phyloP scores from a whole-genome alignment of 2,888 invertebrate genomes.

The Epicampocera succincta region DNA sequence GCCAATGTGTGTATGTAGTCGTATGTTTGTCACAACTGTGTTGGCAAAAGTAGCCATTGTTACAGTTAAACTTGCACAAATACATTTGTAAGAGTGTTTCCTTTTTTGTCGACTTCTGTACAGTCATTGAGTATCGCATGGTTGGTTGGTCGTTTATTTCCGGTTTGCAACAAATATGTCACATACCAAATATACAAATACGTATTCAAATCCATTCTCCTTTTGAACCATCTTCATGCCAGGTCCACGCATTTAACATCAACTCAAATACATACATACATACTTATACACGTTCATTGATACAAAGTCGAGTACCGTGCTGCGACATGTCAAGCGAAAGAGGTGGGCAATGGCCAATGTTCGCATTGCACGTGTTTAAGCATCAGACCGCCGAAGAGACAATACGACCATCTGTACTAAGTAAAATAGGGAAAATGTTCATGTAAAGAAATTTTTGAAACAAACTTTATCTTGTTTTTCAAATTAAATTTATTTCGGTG shows the following conservation, averaged over 20 bases:
- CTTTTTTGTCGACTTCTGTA: slow-evolving; percentile 14
- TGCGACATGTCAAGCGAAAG: slow-evolving; percentile 15
- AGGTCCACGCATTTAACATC: slow-evolving; percentile 48
- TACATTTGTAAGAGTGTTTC: slow-evolving; percentile 3
- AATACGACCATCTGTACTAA: too few relatives aligned
- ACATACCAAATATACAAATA: slow-evolving; percentile 69
- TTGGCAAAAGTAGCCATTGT: slow-evolving; percentile 44
- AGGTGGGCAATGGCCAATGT: slow-evolving; percentile 6
- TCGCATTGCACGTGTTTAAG: not conserved
- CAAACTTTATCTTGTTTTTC: too few relatives aligned
- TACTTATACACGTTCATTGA: not conserved
- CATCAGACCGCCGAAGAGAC: too few relatives aligned
- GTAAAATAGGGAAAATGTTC: too few relatives aligned
- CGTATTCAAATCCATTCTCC: slow-evolving; percentile 4
- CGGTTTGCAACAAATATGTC: slow-evolving; percentile 72
- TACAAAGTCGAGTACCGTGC: not conserved
- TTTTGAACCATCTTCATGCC: slow-evolving; percentile 26
- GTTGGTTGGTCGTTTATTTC: slow-evolving; percentile 69
- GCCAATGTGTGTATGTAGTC: not conserved
- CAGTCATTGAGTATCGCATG: slow-evolving; percentile 50
- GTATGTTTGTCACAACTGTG: slow-evolving; percentile 24
- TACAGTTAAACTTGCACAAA: slow-evolving; percentile 29
- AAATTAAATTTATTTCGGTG: too few relatives aligned
- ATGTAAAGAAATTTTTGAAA: too few relatives aligned
- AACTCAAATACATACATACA: slow-evolving; percentile 22